Evolutionary conservation across 2,888 invertebrate genomes (phyloP).

Genomic region (Seladonia tumulorum): DNA sequence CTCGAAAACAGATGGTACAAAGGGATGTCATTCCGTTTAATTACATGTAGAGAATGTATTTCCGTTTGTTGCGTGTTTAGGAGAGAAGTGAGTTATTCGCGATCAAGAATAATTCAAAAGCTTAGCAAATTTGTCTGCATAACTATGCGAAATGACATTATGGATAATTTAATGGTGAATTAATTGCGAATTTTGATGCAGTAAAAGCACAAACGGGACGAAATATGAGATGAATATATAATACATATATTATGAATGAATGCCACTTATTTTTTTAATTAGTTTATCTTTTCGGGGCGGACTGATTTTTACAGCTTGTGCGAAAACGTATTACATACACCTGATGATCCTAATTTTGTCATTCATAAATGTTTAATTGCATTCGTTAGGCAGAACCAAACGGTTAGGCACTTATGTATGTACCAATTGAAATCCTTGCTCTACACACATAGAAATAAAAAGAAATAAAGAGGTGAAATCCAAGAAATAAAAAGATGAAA

Average conservation of each 20-base stretch:
- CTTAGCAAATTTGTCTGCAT: neutral
- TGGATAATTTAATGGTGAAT: neutral
- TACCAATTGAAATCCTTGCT: no score
- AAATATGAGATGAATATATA: neutral
- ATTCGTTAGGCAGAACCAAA: no score
- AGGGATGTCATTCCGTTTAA: neutral
- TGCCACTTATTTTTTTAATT: neutral
- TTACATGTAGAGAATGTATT: no score
- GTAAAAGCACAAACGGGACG: neutral
- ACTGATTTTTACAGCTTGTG: neutral
- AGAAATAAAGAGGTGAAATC: no score
- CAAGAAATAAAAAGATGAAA: neutral
- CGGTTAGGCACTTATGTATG: no score
- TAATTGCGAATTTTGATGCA: neutral
- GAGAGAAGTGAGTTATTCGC: neutral
- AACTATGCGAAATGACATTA: neutral
- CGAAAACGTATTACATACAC: neutral
- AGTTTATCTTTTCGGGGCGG: neutral
- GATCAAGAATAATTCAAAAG: neutral
- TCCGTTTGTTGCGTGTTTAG: neutral
- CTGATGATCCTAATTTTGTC: neutral
- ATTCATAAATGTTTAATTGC: neutral
- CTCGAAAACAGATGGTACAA: neutral
- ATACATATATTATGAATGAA: neutral
- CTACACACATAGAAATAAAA: no score